Evolutionary conservation across 2,888 invertebrate species (phyloP).

Genomic region (Merodon equestris): DNA sequence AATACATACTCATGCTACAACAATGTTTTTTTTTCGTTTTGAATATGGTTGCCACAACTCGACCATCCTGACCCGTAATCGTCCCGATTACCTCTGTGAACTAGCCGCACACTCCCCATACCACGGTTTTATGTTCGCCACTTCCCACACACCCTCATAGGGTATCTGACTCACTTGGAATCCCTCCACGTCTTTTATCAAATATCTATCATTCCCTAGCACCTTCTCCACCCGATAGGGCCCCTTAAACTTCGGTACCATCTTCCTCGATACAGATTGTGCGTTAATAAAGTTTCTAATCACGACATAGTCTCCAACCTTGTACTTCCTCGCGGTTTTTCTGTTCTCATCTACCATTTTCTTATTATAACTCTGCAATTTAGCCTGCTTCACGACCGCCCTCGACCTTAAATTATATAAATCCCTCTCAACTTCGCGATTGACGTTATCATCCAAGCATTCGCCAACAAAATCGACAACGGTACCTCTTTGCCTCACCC

Average conservation of each 20-base stretch:
- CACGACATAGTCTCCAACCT: conserved; percentile 69
- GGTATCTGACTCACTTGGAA: conserved; percentile 7
- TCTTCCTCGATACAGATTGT: background rate
- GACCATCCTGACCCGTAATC: background rate
- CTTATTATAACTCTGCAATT: conserved; percentile 21
- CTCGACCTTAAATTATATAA: background rate
- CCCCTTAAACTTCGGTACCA: conserved; percentile 9
- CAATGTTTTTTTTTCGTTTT: too few species aligned
- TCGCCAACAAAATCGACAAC: conserved; percentile 57
- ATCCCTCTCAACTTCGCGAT: background rate
- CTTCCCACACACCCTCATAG: too few species aligned
- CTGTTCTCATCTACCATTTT: background rate
- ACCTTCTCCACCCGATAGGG: conserved; percentile 5
- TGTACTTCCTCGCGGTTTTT: conserved; percentile 5
- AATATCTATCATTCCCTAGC: background rate
- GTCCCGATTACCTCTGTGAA: conserved; percentile 1
- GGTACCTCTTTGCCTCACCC: conserved; percentile 69
- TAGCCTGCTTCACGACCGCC: background rate
- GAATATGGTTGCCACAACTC: background rate
- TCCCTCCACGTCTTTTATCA: conserved; percentile 2
- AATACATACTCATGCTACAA: too few species aligned
- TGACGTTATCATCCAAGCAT: conserved; percentile 37
- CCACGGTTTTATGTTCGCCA: background rate
- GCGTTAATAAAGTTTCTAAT: conserved; percentile 65
- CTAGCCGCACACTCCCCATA: background rate